These are phyloP conservation scores for Oncorhynchus nerka DNA, from an alignment of 2,113 vertebrate species.

Conservation along the genomic window DNA sequence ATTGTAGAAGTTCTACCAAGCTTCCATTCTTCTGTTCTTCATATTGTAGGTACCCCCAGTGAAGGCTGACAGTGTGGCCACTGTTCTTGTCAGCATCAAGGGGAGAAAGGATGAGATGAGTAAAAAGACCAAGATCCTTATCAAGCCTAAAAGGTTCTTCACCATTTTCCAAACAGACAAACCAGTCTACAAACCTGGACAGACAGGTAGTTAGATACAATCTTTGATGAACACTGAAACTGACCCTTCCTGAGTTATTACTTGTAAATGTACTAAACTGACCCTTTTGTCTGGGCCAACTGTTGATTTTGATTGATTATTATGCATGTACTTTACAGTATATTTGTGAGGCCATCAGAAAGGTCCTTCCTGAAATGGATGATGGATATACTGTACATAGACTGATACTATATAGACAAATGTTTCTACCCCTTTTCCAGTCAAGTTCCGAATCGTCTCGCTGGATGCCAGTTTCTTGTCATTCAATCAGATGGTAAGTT, in stretches of 20 bases:
- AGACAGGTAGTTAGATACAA: slow-evolving; percentile 50
- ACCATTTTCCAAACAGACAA: slow-evolving; percentile 68
- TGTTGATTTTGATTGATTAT: no score
- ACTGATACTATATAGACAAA: no score
- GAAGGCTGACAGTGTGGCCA: slow-evolving; percentile 20
- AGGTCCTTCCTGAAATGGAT: no score
- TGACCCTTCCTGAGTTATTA: no score
- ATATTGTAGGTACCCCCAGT: slow-evolving; percentile 62
- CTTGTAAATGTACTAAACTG: no score
- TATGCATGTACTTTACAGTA: no score
- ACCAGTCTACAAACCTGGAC: slow-evolving; percentile 75
- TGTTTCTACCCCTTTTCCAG: slow-evolving; percentile 36
- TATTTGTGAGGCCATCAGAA: no score
- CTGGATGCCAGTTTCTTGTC: slow-evolving; percentile 59
- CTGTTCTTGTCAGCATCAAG: slow-evolving; percentile 34
- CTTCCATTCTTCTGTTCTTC: neutral
- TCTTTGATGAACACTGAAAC: neutral
- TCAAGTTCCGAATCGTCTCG: slow-evolving; percentile 67
- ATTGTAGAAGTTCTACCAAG: neutral
- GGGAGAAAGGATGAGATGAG: neutral
- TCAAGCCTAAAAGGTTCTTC: slow-evolving; percentile 45
- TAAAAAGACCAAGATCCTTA: slow-evolving; percentile 56
- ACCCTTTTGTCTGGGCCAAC: no score
- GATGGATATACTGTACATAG: no score
- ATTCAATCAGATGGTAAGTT: slow-evolving; percentile 53